Conservation (phyloP, 2,888 invertebrate species). For the Troides oblongomaculatus region DNA sequence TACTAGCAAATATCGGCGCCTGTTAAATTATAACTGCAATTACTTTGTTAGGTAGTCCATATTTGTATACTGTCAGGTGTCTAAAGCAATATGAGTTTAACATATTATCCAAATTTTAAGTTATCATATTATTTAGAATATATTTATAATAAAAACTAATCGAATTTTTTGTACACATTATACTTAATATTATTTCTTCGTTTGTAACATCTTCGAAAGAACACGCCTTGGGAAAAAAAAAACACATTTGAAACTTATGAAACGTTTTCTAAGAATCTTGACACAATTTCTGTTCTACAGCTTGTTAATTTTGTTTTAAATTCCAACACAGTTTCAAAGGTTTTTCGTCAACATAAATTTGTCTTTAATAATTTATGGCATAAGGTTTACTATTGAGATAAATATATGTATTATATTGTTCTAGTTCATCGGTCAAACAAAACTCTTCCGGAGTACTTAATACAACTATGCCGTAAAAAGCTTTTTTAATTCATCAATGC, state of each 20-base stretch:
- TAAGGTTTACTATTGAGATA: neutral
- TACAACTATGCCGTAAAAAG: neutral
- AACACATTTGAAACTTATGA: constrained; percentile 24
- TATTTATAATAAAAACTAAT: too few species aligned
- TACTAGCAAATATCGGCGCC: neutral
- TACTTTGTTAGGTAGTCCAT: constrained; percentile 2
- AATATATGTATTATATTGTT: neutral
- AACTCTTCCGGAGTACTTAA: neutral
- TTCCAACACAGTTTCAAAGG: constrained; percentile 17
- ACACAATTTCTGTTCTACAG: constrained; percentile 28
- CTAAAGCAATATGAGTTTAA: neutral
- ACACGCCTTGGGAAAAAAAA: constrained; percentile 16
- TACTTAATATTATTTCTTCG: neutral
- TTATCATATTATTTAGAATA: too few species aligned
- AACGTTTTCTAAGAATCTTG: constrained; percentile 28
- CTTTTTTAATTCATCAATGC: neutral
- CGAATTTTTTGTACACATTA: neutral
- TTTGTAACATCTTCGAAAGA: constrained; percentile 6
- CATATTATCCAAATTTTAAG: neutral
- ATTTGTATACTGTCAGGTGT: constrained; percentile 12
- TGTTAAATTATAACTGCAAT: constrained; percentile 9
- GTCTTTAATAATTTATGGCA: neutral
- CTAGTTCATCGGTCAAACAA: neutral
- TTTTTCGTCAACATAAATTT: constrained; percentile 17
- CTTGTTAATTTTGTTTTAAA: constrained; percentile 29